Evolutionary conservation across 2,888 invertebrate genomes (phyloP).

Genomic region (Panopea generosa): DNA sequence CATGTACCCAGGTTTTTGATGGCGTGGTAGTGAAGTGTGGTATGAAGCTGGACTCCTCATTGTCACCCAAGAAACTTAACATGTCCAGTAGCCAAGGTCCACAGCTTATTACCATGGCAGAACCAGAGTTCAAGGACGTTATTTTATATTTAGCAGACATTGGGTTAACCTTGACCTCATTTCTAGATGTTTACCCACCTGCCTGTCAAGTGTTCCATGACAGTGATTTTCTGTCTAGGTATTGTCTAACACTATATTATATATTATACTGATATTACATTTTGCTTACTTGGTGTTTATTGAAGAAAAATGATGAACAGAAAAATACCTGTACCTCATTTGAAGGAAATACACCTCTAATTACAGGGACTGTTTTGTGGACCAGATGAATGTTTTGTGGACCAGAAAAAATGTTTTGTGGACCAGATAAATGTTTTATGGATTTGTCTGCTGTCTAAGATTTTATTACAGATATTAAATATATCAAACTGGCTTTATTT

Average conservation of each 20-base stretch:
- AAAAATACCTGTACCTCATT: too few relatives aligned
- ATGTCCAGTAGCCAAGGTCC: slow-evolving; percentile 24
- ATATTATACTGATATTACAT: neutral
- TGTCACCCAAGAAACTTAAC: slow-evolving; percentile 77
- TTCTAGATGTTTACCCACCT: slow-evolving; percentile 89
- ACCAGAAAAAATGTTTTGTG: too few relatives aligned
- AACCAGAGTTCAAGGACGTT: slow-evolving; percentile 88
- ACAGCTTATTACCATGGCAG: slow-evolving; percentile 74
- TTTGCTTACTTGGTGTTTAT: neutral
- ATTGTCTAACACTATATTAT: slow-evolving; percentile 18
- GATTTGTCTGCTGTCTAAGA: too few relatives aligned
- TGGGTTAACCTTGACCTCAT: slow-evolving; percentile 89
- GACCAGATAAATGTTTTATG: too few relatives aligned
- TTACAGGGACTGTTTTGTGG: too few relatives aligned
- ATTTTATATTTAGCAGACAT: slow-evolving; percentile 90
- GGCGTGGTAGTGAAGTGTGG: slow-evolving; percentile 9
- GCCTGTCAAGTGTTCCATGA: slow-evolving; percentile 87
- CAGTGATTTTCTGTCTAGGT: slow-evolving; percentile 85
- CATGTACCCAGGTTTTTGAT: slow-evolving; percentile 83
- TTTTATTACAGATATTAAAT: too few relatives aligned
- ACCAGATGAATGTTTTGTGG: too few relatives aligned
- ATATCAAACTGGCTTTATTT: too few relatives aligned
- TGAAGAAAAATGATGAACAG: too few relatives aligned
- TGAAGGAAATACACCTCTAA: too few relatives aligned
- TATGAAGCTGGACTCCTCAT: slow-evolving; percentile 18